A percentile compares a stretch with the other conserved stretches of the same genome.
Evolutionary conservation across 2,113 vertebrate species (phyloP).

Genomic region (Orientallactaga bullata): DNA sequence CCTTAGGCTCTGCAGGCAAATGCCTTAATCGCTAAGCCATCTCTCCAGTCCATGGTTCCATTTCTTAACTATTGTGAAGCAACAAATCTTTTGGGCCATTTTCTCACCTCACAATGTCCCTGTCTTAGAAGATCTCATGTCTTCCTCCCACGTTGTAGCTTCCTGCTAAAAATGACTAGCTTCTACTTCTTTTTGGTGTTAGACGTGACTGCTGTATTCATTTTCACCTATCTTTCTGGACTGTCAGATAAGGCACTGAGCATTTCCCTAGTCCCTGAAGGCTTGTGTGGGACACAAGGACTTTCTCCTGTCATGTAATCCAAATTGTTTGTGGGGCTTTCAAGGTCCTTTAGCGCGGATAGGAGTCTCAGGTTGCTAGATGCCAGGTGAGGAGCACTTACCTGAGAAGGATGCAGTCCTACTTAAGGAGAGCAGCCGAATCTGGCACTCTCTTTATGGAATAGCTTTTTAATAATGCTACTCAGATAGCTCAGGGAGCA

Average conservation of each 20-base stretch:
- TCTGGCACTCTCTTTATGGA: background rate
- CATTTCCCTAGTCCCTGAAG: background rate
- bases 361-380: background rate
- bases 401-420: background rate
- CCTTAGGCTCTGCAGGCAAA: no score
- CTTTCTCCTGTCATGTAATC: background rate
- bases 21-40: no score
- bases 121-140: background rate
- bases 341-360: background rate
- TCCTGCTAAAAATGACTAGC: background rate
- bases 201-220: background rate
- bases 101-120: background rate
- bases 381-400: background rate
- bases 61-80: background rate
- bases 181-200: background rate
- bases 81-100: background rate
- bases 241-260: background rate
- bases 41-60: no score
- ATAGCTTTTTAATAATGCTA: slow-evolving; percentile 48
- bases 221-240: slow-evolving; percentile 11
- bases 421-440: background rate
- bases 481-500: slow-evolving; percentile 21
- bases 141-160: background rate
- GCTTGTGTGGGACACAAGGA: background rate
- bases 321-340: background rate